phyloP scores from a whole-genome alignment of 2,888 invertebrate genomes.

The Aphodius granarius region DNA sequence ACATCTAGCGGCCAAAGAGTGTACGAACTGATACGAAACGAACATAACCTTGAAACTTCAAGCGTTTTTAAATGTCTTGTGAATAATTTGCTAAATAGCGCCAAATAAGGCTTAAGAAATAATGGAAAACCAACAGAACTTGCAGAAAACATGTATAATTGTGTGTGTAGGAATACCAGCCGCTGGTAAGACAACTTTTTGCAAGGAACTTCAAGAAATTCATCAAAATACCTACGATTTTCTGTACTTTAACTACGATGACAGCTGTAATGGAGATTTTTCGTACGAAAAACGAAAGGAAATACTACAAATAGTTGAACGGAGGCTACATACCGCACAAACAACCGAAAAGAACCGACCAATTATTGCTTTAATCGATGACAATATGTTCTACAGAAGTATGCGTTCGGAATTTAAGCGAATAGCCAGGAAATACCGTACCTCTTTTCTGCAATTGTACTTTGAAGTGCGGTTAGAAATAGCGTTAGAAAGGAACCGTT shows the following conservation, averaged over 20 bases:
- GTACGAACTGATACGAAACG: too few species aligned
- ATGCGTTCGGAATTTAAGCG: constrained; percentile 32
- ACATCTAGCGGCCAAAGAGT: too few species aligned
- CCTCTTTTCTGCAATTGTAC: constrained; percentile 31
- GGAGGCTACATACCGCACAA: constrained; percentile 10
- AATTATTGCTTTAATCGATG: constrained; percentile 29
- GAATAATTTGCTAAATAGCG: neutral
- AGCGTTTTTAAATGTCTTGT: neutral
- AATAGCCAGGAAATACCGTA: constrained; percentile 25
- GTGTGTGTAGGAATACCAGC: constrained; percentile 31
- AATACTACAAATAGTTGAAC: constrained; percentile 23
- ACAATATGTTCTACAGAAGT: constrained; percentile 34
- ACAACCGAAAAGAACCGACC: constrained; percentile 9
- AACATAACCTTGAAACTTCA: too few species aligned
- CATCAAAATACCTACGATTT: constrained; percentile 11
- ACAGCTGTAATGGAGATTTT: constrained; percentile 18
- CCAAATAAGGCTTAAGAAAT: neutral
- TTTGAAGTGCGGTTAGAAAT: constrained; percentile 27
- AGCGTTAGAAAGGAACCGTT: constrained; percentile 27
- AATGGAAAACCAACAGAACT: constrained; percentile 13
- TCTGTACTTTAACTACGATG: constrained; percentile 28
- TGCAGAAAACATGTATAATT: constrained; percentile 22
- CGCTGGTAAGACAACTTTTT: constrained; percentile 33
- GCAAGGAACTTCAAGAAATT: constrained; percentile 17
- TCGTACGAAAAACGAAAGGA: constrained; percentile 25